A percentile compares a stretch with the other conserved stretches of the same genome.
phyloP scores from a whole-genome alignment of 2,113 vertebrate species.

The Anser brachyrhynchus region DNA sequence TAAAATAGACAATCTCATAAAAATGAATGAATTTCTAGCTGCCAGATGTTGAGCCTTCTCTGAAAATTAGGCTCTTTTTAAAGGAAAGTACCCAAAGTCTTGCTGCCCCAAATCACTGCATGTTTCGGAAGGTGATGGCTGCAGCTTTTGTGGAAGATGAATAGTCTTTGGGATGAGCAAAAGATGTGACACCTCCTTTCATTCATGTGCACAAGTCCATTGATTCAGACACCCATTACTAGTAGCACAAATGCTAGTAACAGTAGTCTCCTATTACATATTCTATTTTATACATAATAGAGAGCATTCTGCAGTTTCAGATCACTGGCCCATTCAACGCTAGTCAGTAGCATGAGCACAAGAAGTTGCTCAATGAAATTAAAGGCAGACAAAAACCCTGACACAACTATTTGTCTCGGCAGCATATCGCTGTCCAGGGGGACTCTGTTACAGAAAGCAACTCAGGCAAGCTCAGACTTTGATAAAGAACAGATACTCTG shows the following conservation, averaged over 20 bases:
- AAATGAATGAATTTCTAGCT: neutral
- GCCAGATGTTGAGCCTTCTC: neutral
- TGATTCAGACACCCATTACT: neutral
- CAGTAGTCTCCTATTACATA: accelerated
- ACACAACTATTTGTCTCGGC: neutral
- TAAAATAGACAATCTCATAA: neutral
- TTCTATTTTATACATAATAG: neutral
- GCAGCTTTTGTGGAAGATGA: neutral
- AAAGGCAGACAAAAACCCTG: neutral
- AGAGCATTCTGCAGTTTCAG: neutral
- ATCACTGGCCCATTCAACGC: neutral
- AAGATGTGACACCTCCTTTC: neutral
- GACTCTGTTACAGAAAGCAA: neutral
- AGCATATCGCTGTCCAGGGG: neutral
- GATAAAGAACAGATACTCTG: neutral
- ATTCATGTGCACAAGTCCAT: neutral
- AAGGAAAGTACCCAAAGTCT: neutral
- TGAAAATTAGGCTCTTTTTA: neutral
- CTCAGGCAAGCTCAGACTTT: neutral
- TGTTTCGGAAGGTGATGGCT: neutral
- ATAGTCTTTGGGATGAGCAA: neutral
- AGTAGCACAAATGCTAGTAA: neutral
- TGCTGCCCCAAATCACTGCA: neutral
- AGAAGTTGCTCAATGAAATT: neutral
- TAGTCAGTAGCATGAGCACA: neutral